Conservation (phyloP, 2,888 invertebrate species). For the Cantharis rustica region DNA sequence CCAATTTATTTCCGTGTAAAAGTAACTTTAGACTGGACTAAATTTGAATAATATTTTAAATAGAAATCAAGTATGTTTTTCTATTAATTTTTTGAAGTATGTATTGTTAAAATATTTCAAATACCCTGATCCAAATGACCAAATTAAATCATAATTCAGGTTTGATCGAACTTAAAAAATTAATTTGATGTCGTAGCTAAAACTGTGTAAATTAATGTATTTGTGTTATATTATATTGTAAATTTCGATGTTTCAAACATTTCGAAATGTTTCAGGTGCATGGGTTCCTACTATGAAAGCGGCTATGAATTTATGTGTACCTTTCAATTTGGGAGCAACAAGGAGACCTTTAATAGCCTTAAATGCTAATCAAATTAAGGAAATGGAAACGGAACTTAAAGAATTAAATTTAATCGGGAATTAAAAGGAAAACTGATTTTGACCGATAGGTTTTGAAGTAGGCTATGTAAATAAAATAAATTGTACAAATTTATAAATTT, state of each 20-base stretch:
- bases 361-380: slow-evolving; percentile 38
- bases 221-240: no score
- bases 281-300: slow-evolving; percentile 75
- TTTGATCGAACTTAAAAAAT: not conserved
- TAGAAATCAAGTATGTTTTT: no score
- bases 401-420: slow-evolving; percentile 20
- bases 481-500: not conserved
- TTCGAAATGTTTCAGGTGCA: slow-evolving; percentile 59
- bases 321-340: slow-evolving; percentile 67
- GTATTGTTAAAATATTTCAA: no score
- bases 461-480: not conserved
- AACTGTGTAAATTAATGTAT: no score
- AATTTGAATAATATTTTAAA: no score
- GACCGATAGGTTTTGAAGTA: not conserved
- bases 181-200: no score
- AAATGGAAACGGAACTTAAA: slow-evolving; percentile 51
- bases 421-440: not conserved
- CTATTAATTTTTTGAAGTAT: no score
- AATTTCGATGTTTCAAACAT: no score
- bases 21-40: no score
- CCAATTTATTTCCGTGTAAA: no score
- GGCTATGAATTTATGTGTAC: slow-evolving; percentile 66
- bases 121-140: no score
- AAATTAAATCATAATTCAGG: no score
- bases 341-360: slow-evolving; percentile 63